Conservation (phyloP, 2,888 invertebrate genomes). For the Tenthredo livida region DNA sequence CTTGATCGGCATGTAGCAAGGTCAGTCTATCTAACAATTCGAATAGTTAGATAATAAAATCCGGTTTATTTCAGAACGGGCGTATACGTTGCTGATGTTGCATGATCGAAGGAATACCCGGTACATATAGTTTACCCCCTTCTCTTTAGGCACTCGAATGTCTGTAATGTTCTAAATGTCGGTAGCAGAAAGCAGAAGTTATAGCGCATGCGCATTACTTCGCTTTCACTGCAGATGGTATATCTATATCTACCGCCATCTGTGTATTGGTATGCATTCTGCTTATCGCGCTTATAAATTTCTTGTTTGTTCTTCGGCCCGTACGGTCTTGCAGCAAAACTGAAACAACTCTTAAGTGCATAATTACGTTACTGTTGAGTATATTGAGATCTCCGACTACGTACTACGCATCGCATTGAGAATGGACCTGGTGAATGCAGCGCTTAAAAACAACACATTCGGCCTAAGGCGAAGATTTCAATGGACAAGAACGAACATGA, state of each 20-base stretch:
- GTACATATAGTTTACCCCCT: neutral
- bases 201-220: too few species aligned
- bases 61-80: neutral
- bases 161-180: neutral
- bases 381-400: neutral
- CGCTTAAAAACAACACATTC: neutral
- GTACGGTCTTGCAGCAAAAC: neutral
- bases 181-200: neutral
- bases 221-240: too few species aligned
- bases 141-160: neutral
- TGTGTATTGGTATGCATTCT: too few species aligned
- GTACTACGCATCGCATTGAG: neutral
- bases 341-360: neutral
- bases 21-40: neutral
- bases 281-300: too few species aligned
- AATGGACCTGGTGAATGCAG: neutral
- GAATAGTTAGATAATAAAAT: neutral
- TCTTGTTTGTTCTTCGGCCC: too few species aligned
- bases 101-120: neutral
- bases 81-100: neutral
- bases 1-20: neutral
- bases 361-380: neutral
- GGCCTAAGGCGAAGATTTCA: neutral
- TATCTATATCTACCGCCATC: too few species aligned
- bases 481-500: neutral